Evolutionary conservation across 2,797 vertebrate species (phyloP), one percentile per base, ranked within the genome.

Genomic region (Coreius guichenoti): DNA sequence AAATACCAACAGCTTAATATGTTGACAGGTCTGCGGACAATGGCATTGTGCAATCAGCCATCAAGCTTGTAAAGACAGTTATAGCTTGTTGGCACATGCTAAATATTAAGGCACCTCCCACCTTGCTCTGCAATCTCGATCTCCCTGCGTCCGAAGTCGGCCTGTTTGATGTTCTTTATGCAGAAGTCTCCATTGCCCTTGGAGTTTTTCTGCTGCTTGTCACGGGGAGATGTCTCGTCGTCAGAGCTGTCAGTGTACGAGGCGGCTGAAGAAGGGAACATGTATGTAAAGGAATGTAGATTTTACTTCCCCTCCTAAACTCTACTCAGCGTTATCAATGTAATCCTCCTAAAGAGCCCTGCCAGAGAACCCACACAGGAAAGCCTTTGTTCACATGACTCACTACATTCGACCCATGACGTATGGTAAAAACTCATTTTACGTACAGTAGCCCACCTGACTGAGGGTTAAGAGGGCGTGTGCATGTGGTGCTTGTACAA

Each of bases 201-300:
- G 70, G 97, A 98, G 93, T 97, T 99, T 91, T 98, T 99, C 94
- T 99, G 98, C 93, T 99, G 98, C 88, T 99, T 99, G 93, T 99
- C 98, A 29, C 98, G 92, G 0, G 98, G 98, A 29, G 98, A 99
- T 3, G 98, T 98, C 95, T 99, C 98, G 63, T 99, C 98, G 3
- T 99, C 98, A 0, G 98, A 99, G 94, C 98, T 99, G 94, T 99
- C 98, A 3, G 98, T 99, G 92, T 99, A 99, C 0, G 98, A 99
- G n/a, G 98, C 98, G 51, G 98, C 98, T 99, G 92, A 4, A 76
- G 72, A 36, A 51, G 11, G 91, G 1, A 85, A 73, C 14, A 49
- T 39, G 1, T 7, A n/a, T n/a, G 21, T n/a, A n/a, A 23, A 58
- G 26, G 36, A 58, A 49, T 63, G 21, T 23, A 61, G 56, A 74